Evolutionary conservation across 1,140 invertebrate genomes (phyloP).

Genomic region (Drosophila bocki): DNA sequence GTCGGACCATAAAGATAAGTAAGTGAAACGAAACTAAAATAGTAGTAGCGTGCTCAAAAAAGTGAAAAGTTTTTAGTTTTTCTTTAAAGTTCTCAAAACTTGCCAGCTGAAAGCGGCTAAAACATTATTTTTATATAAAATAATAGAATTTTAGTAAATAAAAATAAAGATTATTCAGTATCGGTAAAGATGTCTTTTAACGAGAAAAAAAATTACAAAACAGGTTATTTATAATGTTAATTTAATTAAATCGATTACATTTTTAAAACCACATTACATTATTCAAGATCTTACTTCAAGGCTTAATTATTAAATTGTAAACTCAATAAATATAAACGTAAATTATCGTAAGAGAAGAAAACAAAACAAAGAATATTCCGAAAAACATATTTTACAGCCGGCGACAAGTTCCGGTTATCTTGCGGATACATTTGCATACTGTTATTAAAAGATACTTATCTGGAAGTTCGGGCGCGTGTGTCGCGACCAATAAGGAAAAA

Average conservation of each 20-base stretch:
- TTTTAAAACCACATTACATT: too few relatives aligned
- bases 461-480: slow-evolving; percentile 30
- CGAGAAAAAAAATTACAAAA: too few relatives aligned
- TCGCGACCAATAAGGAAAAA: slow-evolving; percentile 38
- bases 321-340: neutral
- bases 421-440: slow-evolving; percentile 31
- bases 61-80: neutral
- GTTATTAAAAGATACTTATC: slow-evolving; percentile 32
- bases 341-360: neutral
- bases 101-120: too few relatives aligned
- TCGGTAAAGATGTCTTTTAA: too few relatives aligned
- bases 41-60: neutral
- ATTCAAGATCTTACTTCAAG: too few relatives aligned
- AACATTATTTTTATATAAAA: too few relatives aligned
- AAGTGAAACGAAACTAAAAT: slow-evolving; percentile 29
- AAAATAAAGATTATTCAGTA: too few relatives aligned
- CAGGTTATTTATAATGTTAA: too few relatives aligned
- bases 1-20: slow-evolving; percentile 57
- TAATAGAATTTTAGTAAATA: too few relatives aligned
- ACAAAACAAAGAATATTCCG: neutral
- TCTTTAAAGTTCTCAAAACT: neutral
- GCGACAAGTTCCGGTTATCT: slow-evolving; percentile 33
- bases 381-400: slow-evolving; percentile 29
- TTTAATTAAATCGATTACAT: too few relatives aligned
- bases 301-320: neutral